Evolutionary conservation across 2,888 invertebrate genomes (phyloP).

Genomic region (Apantesis nais): DNA sequence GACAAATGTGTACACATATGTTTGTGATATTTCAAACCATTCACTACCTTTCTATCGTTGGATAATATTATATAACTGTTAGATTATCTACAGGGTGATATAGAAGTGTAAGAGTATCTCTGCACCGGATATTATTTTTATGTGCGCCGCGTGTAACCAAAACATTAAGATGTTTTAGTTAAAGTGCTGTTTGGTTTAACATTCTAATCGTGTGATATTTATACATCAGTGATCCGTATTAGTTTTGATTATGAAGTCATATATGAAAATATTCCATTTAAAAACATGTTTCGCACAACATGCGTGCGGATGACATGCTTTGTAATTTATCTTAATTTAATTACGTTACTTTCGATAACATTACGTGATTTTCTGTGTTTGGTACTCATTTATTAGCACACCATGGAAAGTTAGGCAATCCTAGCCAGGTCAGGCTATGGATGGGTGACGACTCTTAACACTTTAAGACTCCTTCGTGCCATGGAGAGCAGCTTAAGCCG

Average conservation of each 20-base stretch:
- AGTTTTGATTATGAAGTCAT: conserved; percentile 22
- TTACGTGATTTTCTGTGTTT: not conserved
- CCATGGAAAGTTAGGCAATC: no score
- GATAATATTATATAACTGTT: not conserved
- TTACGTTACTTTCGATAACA: not conserved
- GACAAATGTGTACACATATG: no score
- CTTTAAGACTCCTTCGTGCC: not conserved
- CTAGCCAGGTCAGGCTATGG: not conserved
- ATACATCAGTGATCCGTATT: conserved; percentile 15
- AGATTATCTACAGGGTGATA: conserved; percentile 23
- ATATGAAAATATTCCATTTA: conserved; percentile 15
- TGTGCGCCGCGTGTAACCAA: conserved; percentile 45
- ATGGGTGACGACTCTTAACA: not conserved
- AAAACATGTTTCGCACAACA: not conserved
- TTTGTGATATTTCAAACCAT: no score
- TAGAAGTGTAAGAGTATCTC: conserved; percentile 24
- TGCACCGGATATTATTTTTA: conserved; percentile 51
- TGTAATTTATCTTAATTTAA: not conserved
- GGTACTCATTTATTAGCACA: not conserved
- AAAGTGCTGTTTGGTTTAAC: conserved; percentile 39
- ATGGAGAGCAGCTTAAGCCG: no score
- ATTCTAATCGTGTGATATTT: conserved; percentile 35
- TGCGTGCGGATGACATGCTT: not conserved
- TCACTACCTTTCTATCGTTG: no score
- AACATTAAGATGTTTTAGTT: conserved; percentile 54